A percentile compares a stretch with the other conserved stretches of the same genome.
Conservation (phyloP, 2,113 vertebrate genomes). For the Empidonax traillii region DNA sequence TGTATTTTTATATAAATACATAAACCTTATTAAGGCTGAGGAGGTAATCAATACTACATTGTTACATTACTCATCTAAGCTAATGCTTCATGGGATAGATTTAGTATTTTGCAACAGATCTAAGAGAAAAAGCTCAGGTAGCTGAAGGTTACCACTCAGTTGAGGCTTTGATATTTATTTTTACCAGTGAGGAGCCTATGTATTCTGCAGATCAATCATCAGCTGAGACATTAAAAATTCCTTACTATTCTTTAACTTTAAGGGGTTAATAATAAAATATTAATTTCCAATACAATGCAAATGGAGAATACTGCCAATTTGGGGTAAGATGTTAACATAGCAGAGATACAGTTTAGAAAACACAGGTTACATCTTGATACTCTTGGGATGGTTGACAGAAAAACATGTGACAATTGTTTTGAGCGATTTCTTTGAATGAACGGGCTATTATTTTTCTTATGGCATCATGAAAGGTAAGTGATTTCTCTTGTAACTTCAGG, state of each 20-base stretch:
- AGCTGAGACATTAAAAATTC: neutral
- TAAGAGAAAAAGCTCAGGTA: neutral
- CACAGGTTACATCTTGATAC: neutral
- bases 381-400: neutral
- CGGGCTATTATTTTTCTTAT: slow-evolving; percentile 31
- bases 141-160: neutral
- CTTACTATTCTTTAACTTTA: neutral
- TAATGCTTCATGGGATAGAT: neutral
- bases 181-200: neutral
- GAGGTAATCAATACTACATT: neutral
- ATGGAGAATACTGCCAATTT: neutral
- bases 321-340: neutral
- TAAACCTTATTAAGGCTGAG: neutral
- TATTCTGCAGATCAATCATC: neutral
- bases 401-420: neutral
- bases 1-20: neutral
- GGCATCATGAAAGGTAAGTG: slow-evolving; percentile 12
- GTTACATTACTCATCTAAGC: neutral
- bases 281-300: neutral
- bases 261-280: neutral
- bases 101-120: neutral
- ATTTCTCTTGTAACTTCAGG: slow-evolving; percentile 47
- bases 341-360: neutral
- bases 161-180: neutral
- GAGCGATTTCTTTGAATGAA: slow-evolving; percentile 18